Percentiles rank a stretch among this genome's conserved stretches.
phyloP scores from a whole-genome alignment of 2,797 vertebrate genomes.

The Periparus ater region DNA sequence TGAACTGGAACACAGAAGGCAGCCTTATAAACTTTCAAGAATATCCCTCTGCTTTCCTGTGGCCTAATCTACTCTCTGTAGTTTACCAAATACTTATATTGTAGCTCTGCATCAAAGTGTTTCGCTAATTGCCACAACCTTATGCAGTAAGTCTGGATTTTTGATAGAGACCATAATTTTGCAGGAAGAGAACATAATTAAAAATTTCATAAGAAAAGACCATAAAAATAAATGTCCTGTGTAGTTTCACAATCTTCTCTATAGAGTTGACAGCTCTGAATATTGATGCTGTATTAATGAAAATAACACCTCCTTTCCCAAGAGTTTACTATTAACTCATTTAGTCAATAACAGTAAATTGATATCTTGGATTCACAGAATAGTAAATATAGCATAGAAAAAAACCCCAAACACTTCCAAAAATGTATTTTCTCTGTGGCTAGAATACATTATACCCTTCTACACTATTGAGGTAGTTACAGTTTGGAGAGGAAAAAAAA shows the following conservation, averaged over 20 bases:
- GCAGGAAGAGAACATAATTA: neutral
- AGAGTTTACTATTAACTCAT: constrained; percentile 9
- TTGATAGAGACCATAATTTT: neutral
- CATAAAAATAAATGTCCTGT: too few relatives aligned
- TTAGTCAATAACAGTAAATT: constrained; percentile 27
- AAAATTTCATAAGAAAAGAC: neutral
- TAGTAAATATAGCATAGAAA: constrained; percentile 55
- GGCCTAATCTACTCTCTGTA: neutral
- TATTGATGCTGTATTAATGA: neutral
- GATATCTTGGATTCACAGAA: constrained; percentile 27
- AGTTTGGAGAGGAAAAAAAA: neutral
- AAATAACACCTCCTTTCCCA: neutral
- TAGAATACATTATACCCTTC: neutral
- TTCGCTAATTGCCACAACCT: neutral
- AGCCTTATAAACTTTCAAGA: neutral
- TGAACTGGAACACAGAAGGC: neutral
- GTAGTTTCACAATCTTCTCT: neutral
- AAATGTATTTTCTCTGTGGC: constrained; percentile 42
- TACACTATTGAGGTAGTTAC: constrained; percentile 26
- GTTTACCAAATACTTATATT: neutral
- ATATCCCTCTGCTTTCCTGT: constrained; percentile 17
- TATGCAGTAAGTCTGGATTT: neutral
- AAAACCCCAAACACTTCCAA: constrained; percentile 55
- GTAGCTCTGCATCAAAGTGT: neutral
- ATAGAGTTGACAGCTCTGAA: neutral